A percentile compares a stretch with the other conserved stretches of the same genome.
These are phyloP conservation scores for Spinus olivaceus DNA, from an alignment of 2,797 vertebrate genomes.

Conservation along the genomic window DNA sequence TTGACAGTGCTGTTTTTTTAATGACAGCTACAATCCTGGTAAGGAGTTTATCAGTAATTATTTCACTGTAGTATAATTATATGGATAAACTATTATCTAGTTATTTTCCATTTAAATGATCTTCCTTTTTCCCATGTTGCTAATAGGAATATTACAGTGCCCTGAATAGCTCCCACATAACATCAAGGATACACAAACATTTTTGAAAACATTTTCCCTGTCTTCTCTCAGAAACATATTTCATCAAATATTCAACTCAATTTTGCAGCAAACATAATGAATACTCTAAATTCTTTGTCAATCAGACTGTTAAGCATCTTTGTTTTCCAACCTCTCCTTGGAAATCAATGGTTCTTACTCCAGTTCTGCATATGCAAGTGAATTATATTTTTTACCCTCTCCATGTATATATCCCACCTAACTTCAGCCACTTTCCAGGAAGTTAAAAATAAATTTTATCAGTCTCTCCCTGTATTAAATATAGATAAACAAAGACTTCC, in stretches of 20 bases:
- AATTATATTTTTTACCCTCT: neutral
- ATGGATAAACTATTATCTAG: constrained; percentile 50
- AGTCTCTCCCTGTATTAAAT: rapidly evolving
- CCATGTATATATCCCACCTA: neutral
- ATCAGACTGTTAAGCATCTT: neutral
- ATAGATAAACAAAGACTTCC: neutral
- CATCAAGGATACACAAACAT: neutral
- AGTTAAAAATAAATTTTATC: neutral
- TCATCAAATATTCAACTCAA: neutral
- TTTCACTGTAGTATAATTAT: constrained; percentile 36
- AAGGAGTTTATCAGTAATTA: constrained; percentile 64
- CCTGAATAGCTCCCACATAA: neutral
- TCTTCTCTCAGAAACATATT: neutral
- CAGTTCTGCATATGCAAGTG: neutral
- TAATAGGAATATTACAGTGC: neutral
- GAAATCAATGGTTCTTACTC: neutral
- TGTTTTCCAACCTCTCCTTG: neutral
- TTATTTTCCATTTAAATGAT: constrained; percentile 51
- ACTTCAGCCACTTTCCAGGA: neutral
- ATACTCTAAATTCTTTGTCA: neutral
- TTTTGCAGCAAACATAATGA: neutral
- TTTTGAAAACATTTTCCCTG: neutral
- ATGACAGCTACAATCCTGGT: constrained; percentile 34
- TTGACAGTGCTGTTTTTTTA: constrained; percentile 1
- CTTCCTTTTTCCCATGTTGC: neutral